Conservation (phyloP, 2,113 vertebrate genomes). For the Rhabdomys dilectus region DNA sequence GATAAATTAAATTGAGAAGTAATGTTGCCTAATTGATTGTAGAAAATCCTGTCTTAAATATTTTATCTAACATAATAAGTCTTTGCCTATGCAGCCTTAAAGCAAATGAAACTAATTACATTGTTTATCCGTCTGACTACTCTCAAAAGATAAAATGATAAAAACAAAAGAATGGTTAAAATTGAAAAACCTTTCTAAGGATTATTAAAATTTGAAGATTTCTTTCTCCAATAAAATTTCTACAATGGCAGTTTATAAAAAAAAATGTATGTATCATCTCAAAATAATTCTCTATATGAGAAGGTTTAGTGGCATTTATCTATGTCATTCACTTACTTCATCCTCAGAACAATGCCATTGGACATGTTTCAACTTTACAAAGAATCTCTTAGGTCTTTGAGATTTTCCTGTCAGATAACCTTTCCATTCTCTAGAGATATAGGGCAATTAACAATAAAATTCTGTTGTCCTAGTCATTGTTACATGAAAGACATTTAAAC, state of each 20-base stretch:
- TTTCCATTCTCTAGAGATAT: conserved; percentile 63
- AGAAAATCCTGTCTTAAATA: conserved; percentile 19
- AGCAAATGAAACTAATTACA: conserved; percentile 12
- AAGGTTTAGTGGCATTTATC: background rate
- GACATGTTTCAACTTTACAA: background rate
- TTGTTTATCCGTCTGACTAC: conserved; percentile 10
- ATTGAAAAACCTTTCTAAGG: background rate
- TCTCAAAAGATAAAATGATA: background rate
- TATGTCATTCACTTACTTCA: background rate
- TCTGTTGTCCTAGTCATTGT: conserved; percentile 47
- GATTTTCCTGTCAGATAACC: conserved; percentile 40
- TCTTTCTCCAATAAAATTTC: conserved; percentile 3
- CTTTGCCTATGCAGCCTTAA: background rate
- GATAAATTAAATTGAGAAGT: conserved; percentile 8
- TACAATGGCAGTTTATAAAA: background rate
- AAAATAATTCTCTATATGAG: background rate
- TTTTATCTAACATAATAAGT: background rate
- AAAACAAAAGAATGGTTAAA: background rate
- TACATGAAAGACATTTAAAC: conserved; percentile 72
- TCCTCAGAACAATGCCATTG: background rate
- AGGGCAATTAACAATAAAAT: conserved; percentile 62
- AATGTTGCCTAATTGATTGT: background rate
- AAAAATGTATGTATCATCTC: background rate
- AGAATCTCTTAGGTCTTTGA: conserved; percentile 22
- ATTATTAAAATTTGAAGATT: background rate